Percentiles rank a stretch among this genome's conserved stretches.
Conservation (phyloP, 2,113 vertebrate species). For the Semnopithecus entellus region DNA sequence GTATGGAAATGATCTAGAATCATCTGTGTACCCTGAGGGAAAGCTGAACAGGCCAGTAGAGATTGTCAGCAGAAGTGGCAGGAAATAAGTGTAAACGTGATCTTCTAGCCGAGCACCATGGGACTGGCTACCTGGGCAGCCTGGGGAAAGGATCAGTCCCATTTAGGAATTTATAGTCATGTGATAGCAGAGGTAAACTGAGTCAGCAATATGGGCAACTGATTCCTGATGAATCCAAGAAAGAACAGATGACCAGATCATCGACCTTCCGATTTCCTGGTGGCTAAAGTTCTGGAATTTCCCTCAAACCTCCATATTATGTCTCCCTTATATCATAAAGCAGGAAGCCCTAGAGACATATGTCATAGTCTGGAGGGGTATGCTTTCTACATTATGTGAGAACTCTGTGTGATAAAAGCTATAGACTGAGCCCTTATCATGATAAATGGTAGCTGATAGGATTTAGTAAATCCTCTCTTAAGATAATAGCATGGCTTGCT, state of each 20-base stretch:
- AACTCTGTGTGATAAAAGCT: background rate
- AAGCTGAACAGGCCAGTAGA: background rate
- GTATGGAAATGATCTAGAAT: background rate
- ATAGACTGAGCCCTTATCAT: background rate
- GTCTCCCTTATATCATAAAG: background rate
- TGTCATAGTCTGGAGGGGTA: background rate
- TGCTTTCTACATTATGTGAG: background rate
- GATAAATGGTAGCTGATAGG: background rate
- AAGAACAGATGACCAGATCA: background rate
- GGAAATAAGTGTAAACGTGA: background rate
- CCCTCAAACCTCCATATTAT: background rate
- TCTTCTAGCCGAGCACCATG: background rate
- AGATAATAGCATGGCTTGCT: background rate
- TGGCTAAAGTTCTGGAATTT: background rate
- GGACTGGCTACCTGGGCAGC: background rate
- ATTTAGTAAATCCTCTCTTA: slow-evolving; percentile 31
- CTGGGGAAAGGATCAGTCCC: background rate
- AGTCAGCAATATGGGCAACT: background rate
- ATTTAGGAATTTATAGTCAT: background rate
- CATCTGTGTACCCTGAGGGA: background rate
- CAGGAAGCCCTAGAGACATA: background rate
- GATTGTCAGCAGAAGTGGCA: background rate
- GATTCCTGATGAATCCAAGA: background rate
- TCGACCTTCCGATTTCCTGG: background rate
- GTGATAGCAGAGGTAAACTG: background rate